Base-by-base conservation (phyloP, 2,888 invertebrate species). In the Cartodere bifasciata region DNA sequence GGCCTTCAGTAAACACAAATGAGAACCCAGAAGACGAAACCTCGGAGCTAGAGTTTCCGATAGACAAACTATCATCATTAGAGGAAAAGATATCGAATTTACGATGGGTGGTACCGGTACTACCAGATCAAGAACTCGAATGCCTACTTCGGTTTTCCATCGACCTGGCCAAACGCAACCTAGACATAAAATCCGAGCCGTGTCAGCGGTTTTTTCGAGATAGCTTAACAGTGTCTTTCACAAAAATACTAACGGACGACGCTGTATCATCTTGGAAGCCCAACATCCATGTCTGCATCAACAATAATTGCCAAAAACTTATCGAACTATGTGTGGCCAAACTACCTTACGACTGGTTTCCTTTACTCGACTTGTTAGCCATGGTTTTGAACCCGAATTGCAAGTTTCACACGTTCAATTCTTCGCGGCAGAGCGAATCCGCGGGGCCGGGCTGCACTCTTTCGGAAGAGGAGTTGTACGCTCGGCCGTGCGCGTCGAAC, bases 241-340 rank as follows among this genome's bases (percentile, higher is more conserved):
- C 87, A 28, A 94, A 94, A 67, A 91, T 95, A 55, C 70, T 95
- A 52, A 92, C 92, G 11, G 95, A 95, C 62, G 95, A 95, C 63
- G 94, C 95, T 31, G 94, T 95, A 29, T 86, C 86, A 52, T 91
- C 91, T 52, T 95, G 95, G 95, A 95, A 94, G 63, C 75, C 79
- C 52, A 94, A 94, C 61, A 95, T 95, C 55, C 94, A 95, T 60
- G 82, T 80, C 58, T 92, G 90, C 65, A 94, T 95, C 47, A 75
- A 88, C 52, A 80, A 85, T 50, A 94, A 94, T 56, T 91, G 92
- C 55, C 81, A 87, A 56, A 82, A 86, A 57, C 70, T 94, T 47
- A 77, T 95, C 41, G 88, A 91, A 64, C 67, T 95, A 46, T 88
- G 91, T 67, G 90, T 91, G 43, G 71, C 86, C 48, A 94, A 94